These are phyloP conservation scores for Xylocopa sonorina DNA, from an alignment of 1,140 invertebrate species.

Conservation along the genomic window DNA sequence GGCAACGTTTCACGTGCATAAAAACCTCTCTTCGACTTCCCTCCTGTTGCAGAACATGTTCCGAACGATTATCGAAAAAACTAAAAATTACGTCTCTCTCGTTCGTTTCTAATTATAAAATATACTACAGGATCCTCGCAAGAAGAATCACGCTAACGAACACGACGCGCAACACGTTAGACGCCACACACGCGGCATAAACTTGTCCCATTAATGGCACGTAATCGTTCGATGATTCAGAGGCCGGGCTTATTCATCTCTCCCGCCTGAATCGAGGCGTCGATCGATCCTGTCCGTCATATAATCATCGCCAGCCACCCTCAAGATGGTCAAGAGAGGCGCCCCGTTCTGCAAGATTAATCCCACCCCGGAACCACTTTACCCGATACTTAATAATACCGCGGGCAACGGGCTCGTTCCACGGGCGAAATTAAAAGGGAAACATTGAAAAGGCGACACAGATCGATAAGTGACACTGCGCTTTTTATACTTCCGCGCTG, in stretches of 20 bases:
- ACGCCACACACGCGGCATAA: neutral
- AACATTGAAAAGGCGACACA: conserved; percentile 38
- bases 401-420: conserved; percentile 5
- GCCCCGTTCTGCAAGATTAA: conserved; percentile 2
- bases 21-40: neutral
- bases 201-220: neutral
- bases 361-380: conserved; percentile 23
- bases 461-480: conserved; percentile 32
- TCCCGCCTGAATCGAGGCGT: neutral
- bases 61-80: too few relatives aligned
- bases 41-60: neutral
- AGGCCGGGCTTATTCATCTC: conserved; percentile 19
- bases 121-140: too few relatives aligned
- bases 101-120: too few relatives aligned
- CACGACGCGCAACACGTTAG: too few relatives aligned
- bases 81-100: too few relatives aligned
- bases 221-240: conserved; percentile 19
- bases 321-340: conserved; percentile 18
- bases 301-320: conserved; percentile 21
- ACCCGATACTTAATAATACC: conserved; percentile 27
- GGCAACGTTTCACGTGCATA: neutral
- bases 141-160: too few relatives aligned
- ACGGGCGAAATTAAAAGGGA: conserved; percentile 46
- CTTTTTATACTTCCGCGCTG: conserved; percentile 14
- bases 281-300: conserved; percentile 23